Evolutionary conservation across 2,888 invertebrate species (phyloP).

Genomic region (Tenodera sinensis): DNA sequence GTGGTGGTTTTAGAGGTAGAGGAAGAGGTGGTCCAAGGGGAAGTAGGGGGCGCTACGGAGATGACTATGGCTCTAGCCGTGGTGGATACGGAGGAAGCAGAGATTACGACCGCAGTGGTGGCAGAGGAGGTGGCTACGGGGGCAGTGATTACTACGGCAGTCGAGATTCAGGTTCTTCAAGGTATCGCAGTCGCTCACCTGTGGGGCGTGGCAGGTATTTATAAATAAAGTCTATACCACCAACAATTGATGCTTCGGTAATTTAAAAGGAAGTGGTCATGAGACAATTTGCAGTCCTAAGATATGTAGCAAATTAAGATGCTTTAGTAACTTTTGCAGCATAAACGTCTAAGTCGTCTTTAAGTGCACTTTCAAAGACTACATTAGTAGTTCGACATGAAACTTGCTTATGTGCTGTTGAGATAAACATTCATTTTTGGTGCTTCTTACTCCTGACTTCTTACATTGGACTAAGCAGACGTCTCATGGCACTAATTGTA

Average conservation of each 20-base stretch:
- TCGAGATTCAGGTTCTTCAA: constrained; percentile 52
- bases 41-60: constrained; percentile 43
- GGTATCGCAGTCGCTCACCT: constrained; percentile 53
- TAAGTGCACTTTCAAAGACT: background rate
- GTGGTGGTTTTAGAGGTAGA: constrained; percentile 29
- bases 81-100: constrained; percentile 40
- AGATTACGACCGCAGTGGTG: constrained; percentile 43
- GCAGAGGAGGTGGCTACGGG: constrained; percentile 44
- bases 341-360: background rate
- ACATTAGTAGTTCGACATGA: background rate
- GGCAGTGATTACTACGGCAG: constrained; percentile 50
- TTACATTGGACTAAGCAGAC: constrained; percentile 22
- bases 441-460: background rate
- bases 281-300: constrained; percentile 24
- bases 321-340: background rate
- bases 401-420: background rate
- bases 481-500: constrained; percentile 26
- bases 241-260: background rate
- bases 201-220: constrained; percentile 52
- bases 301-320: background rate
- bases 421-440: background rate
- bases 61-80: constrained; percentile 42
- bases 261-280: constrained; percentile 8
- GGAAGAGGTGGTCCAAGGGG: constrained; percentile 38
- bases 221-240: constrained; percentile 14